These are phyloP conservation scores for Augiades crinisus DNA, from an alignment of 2,888 invertebrate species.

Conservation along the genomic window DNA sequence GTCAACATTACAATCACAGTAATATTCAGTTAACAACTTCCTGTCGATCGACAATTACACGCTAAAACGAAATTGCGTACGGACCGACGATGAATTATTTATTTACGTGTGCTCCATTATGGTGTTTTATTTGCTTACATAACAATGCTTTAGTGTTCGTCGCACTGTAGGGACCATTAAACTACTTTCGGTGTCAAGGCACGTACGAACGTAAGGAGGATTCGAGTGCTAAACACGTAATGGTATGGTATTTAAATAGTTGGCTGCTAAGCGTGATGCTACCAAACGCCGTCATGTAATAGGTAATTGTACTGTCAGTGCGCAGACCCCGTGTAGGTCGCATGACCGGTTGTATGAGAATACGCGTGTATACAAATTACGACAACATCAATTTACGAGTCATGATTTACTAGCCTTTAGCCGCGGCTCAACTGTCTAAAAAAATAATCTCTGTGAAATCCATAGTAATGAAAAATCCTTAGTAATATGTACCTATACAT, in stretches of 20 bases:
- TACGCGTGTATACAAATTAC: constrained; percentile 10
- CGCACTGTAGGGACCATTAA: constrained; percentile 55
- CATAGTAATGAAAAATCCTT: too few relatives aligned
- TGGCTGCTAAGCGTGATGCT: constrained; percentile 39
- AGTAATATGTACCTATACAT: too few relatives aligned
- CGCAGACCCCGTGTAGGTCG: constrained; percentile 24
- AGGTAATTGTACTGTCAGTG: constrained; percentile 50
- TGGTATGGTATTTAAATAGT: constrained; percentile 52
- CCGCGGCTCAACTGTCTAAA: too few relatives aligned
- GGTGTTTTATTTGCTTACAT: constrained; percentile 71
- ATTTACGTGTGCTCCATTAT: constrained; percentile 47
- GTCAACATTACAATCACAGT: too few relatives aligned
- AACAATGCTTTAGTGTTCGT: constrained; percentile 47
- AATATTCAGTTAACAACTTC: constrained; percentile 4
- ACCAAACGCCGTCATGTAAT: constrained; percentile 27
- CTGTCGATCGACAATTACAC: constrained; percentile 21
- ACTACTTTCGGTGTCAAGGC: constrained; percentile 65
- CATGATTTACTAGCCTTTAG: background rate
- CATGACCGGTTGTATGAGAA: background rate
- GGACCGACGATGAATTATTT: constrained; percentile 67
- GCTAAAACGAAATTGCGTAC: constrained; percentile 52
- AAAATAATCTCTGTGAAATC: too few relatives aligned
- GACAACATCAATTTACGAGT: background rate
- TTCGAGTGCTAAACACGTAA: constrained; percentile 58
- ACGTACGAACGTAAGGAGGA: constrained; percentile 57